These are phyloP conservation scores for Drosophila mettleri DNA, from an alignment of 2,888 invertebrate species.

Conservation along the genomic window DNA sequence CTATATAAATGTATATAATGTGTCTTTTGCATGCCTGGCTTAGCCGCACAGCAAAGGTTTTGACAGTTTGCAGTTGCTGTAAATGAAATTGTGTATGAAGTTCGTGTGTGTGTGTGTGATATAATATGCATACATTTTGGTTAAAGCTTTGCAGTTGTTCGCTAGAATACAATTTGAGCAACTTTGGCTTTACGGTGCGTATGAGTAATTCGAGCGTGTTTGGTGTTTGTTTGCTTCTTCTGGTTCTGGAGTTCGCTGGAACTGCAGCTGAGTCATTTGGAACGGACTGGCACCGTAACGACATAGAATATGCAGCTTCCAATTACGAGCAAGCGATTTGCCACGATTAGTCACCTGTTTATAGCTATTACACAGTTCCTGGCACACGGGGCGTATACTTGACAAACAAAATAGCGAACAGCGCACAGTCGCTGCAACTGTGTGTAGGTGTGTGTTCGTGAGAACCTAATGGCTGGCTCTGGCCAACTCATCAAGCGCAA, in stretches of 20 bases:
- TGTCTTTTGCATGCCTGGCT: not conserved
- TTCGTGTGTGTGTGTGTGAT: not conserved
- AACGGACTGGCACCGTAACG: slow-evolving; percentile 30
- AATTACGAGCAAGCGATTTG: slow-evolving; percentile 57
- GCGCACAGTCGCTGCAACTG: not conserved
- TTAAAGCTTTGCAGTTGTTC: slow-evolving; percentile 26
- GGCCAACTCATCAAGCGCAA: slow-evolving; percentile 26
- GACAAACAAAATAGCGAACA: not conserved
- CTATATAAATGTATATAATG: not conserved
- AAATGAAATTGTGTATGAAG: slow-evolving; percentile 26
- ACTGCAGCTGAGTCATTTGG: slow-evolving; percentile 59
- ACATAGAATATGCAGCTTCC: slow-evolving; percentile 70
- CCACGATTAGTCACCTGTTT: slow-evolving; percentile 63
- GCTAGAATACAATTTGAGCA: slow-evolving; percentile 35
- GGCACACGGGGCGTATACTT: slow-evolving; percentile 40
- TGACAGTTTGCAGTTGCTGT: slow-evolving; percentile 2
- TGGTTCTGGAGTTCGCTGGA: slow-evolving; percentile 40
- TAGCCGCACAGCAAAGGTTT: not conserved
- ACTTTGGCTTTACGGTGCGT: slow-evolving; percentile 53
- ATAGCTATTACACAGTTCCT: slow-evolving; percentile 16
- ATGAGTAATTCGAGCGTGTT: slow-evolving; percentile 65
- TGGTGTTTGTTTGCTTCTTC: slow-evolving; percentile 62
- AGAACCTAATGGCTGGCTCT: slow-evolving; percentile 39
- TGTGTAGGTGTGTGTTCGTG: slow-evolving; percentile 62
- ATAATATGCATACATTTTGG: not conserved